Base-by-base conservation (phyloP, 2,888 invertebrate genomes). In the Apodemia duryi region DNA sequence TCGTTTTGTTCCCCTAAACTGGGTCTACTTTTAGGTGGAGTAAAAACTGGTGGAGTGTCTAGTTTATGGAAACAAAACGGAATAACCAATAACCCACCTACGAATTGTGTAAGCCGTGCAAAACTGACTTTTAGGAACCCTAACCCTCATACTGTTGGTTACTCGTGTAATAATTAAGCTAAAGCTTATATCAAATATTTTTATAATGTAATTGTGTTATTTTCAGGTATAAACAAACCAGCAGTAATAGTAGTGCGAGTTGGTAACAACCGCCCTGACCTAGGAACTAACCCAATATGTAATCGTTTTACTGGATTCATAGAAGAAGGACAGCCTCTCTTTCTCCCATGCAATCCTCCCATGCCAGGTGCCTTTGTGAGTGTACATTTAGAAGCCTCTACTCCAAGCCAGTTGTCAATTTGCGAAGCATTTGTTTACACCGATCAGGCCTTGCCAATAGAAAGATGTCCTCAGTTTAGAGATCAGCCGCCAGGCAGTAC, bases 331-430 rank as follows among this genome's bases (percentile, higher is more conserved):
- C 96, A 97, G 77, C 98, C 98, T 0, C 92, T 98, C 6, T 98
- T 98, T 88, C 86, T 98, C 63, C 98, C 98, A 0, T 98, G 98
- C 90, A 97, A 97, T 85, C 98, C 98, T 1, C 98, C 98, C 0
- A 98, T 98, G 97, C 97, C 98, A 0, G 98, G 98, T 0, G 98
- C 98, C 9, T 98, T 98, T 83, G 98, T 98, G 69, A 97, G 97
- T 74, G 97, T 98, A 0, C 98, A 98, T 79, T 83, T 98, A 66
- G 98, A 98, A 88, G 94, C 95, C 0, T 93, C 95, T 1, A 80
- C 91, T 0, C 94, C 95, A 0, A 95, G 95, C 69, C 96, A 97
- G 69, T 90, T 98, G 13, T 97, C 97, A 0, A 96, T 98, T 11
- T 98, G 98, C 81, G 98, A 98, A 84, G 96, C 98, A 0, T 98